Evolutionary conservation across 2,797 vertebrate genomes (phyloP).

Genomic region (Helicolenus hilgendorfi): DNA sequence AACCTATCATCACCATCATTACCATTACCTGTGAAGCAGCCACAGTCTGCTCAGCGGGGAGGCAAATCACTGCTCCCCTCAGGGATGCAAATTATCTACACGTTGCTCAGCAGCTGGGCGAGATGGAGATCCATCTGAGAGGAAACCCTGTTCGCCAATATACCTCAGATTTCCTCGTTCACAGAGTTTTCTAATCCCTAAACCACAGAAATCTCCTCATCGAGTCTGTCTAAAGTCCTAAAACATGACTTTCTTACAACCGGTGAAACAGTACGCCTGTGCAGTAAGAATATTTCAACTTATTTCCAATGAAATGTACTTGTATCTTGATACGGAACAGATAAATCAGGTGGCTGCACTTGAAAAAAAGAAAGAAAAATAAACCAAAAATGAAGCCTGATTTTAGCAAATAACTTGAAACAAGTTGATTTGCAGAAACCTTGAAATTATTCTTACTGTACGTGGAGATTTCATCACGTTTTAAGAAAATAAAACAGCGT

Average conservation of each 20-base stretch:
- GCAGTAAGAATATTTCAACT: background rate
- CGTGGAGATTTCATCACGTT: background rate
- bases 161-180: background rate
- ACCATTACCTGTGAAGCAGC: conserved; percentile 77
- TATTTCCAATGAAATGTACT: background rate
- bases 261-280: background rate
- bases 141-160: conserved; percentile 15
- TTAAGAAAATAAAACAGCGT: background rate
- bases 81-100: conserved; percentile 77
- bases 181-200: background rate
- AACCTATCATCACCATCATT: conserved; percentile 83
- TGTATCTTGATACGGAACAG: background rate
- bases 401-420: background rate
- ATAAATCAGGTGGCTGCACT: background rate
- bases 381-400: background rate
- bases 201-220: background rate
- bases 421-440: background rate
- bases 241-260: background rate
- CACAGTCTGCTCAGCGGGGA: conserved; percentile 52
- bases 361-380: background rate
- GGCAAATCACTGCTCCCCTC: conserved; percentile 66
- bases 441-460: background rate
- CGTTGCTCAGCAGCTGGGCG: conserved; percentile 62
- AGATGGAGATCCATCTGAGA: conserved; percentile 31
- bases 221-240: background rate